Conservation (phyloP, 2,888 invertebrate genomes). For the Andrena bucephala region DNA sequence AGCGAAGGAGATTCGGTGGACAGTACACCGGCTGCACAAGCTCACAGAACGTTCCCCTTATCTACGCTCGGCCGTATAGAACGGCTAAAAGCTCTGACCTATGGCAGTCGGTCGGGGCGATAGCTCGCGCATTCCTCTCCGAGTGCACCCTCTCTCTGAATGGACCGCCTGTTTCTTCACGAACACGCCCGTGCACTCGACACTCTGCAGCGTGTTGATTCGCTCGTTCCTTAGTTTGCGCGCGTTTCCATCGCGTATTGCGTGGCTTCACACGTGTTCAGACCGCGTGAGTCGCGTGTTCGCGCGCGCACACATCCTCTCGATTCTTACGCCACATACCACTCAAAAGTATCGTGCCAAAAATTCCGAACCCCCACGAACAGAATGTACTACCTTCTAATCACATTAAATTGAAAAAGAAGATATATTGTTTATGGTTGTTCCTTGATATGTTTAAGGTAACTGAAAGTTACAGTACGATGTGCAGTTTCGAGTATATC, state of each 20-base stretch:
- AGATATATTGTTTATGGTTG: no score
- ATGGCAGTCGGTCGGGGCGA: constrained; percentile 81
- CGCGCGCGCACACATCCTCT: neutral
- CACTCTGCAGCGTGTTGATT: neutral
- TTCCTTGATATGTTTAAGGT: no score
- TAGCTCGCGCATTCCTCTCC: constrained; percentile 80
- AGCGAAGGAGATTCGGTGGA: constrained; percentile 17
- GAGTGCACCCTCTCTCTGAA: constrained; percentile 77
- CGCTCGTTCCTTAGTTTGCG: constrained; percentile 1
- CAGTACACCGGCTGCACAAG: constrained; percentile 35
- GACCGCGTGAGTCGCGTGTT: constrained; percentile 13
- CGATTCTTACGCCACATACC: neutral
- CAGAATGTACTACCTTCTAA: no score
- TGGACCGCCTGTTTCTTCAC: constrained; percentile 79
- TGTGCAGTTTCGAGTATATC: no score
- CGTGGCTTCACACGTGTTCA: constrained; percentile 39
- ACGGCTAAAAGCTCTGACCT: constrained; percentile 82
- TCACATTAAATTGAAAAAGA: no score
- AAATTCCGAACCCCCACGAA: no score
- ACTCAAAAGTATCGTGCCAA: no score
- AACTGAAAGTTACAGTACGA: no score
- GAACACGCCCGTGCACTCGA: constrained; percentile 41
- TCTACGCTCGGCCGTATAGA: constrained; percentile 69
- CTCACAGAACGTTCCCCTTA: constrained; percentile 76
- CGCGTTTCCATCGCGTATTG: constrained; percentile 7